Base-by-base conservation (phyloP, 1,140 invertebrate genomes). In the Aphelenchoides fujianensis region DNA sequence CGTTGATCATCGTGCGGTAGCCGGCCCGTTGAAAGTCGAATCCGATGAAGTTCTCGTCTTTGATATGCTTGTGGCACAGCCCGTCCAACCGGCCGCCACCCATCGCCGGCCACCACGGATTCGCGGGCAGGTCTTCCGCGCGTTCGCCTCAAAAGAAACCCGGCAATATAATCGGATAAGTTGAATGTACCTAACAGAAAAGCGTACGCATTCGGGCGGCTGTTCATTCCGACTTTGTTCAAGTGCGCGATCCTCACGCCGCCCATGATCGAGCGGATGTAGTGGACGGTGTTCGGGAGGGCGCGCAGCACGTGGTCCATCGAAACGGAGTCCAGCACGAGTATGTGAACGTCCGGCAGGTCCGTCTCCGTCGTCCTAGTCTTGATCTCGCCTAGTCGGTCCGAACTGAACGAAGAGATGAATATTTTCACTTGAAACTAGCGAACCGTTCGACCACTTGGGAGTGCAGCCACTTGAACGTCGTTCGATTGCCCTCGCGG, bases 21-120 rank as follows among this genome's bases (percentile, higher is more conserved):
- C 34, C 28, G 1, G 31, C 16, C 2, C 57, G n/a, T 2, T 30
- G n/a, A 36, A 66, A 66, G 31, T 66, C 63, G 53, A n/a, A 66
- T 12, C 63, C 32, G 53, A 66, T 66, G 36, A 23, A 66, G 63
- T 66, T 66, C 27, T 74, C 23, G 12, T 78, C 28, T 2, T 77
- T 37, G 3, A 74, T 3, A 28, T 52, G 36, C 0, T 31, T 79
- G 5, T 61, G n/a, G 34, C 73, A 76, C 12, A 76, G 16, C 3
- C 28, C 35, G 30, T 78, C 30, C 12, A 32, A 19, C n/a, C 28
- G 27, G 27, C 23, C 67, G 0, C 28, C 32, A 16, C 32, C 27
- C 36, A 36, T 36, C 16, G 12, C n/a, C 7, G 28, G 19, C 12
- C 12, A 12, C 63, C 32, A 66, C 12, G 32, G 27, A 66, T 37